Evolutionary conservation across 2,888 invertebrate genomes (phyloP), one percentile per base, ranked within the genome.

Genomic region (Epinotia ramella): DNA sequence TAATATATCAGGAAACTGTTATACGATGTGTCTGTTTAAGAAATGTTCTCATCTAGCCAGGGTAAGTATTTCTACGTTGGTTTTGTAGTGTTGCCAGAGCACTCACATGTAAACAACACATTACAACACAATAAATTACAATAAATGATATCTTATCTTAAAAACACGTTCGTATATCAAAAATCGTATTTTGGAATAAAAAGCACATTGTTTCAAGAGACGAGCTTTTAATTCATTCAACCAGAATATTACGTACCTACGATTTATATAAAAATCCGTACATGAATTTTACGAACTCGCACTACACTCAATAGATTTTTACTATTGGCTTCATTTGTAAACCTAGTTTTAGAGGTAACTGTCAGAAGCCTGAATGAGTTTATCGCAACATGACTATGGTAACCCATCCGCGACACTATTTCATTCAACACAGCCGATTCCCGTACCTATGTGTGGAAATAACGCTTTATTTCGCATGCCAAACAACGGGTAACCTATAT

Each of bases 381-480:
- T 56, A 24, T 44, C n/a, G n/a, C 16, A 44, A 40, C 20, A 68
- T 16, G 67, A 44, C n/a, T 59, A 68, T 68, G 59, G n/a, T 68
- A 59, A 24, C 59, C 20, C 24, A 62, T 24, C 57, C 44, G 59
- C 59, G 56, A 67, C 49, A 53, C 49, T 28, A 44, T 70, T 70
- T 53, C 60, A 66, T 62, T 75, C 57, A 33, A 66, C 59, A 70
- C 20, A 63, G 56, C 60, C 53, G 53, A 16, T 53, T 5, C 49
- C 16, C 16, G 62, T 53, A 18, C 3, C 24, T 28, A 28, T 24
- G 53, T 53, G 56, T 71, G 60, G 56, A 76, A 66, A 76, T 60
- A 65, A 66, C 13, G 64, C 63, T 62, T 66, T 66, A 66, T 66
- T 71, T 66, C 33, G 44, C 46, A 57, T n/a, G 66, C 60, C 66